These are phyloP conservation scores for Danio aesculapii DNA, from an alignment of 2,797 vertebrate species.

Conservation along the genomic window DNA sequence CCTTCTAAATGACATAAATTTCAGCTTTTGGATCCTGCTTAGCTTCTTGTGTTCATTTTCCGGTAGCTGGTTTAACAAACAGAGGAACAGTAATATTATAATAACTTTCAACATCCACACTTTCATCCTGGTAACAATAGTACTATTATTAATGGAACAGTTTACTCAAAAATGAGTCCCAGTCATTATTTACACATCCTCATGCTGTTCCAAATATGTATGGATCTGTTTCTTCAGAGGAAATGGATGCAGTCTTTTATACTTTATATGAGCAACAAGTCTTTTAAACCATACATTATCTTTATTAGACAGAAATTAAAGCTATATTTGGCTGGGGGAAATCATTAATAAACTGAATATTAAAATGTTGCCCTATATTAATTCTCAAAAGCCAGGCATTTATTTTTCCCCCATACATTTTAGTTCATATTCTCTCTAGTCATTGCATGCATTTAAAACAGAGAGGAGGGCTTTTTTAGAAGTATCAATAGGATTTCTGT, in stretches of 20 bases:
- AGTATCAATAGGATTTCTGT: no score
- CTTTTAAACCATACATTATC: background rate
- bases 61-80: constrained; percentile 58
- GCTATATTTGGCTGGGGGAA: background rate
- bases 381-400: no score
- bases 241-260: background rate
- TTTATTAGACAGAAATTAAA: background rate
- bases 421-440: no score
- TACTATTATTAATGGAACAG: background rate
- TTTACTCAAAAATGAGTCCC: background rate
- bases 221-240: background rate
- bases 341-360: no score
- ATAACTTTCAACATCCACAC: constrained; percentile 1
- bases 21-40: constrained; percentile 65
- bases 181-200: background rate
- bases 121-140: background rate
- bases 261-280: background rate
- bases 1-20: constrained; percentile 61
- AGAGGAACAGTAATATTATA: constrained; percentile 19
- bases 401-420: no score
- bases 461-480: no score
- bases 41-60: constrained; percentile 40
- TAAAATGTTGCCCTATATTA: no score
- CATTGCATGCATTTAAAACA: no score
- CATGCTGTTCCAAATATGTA: background rate